Evolutionary conservation across 2,888 invertebrate genomes (phyloP).

Genomic region (Bibio marci): DNA sequence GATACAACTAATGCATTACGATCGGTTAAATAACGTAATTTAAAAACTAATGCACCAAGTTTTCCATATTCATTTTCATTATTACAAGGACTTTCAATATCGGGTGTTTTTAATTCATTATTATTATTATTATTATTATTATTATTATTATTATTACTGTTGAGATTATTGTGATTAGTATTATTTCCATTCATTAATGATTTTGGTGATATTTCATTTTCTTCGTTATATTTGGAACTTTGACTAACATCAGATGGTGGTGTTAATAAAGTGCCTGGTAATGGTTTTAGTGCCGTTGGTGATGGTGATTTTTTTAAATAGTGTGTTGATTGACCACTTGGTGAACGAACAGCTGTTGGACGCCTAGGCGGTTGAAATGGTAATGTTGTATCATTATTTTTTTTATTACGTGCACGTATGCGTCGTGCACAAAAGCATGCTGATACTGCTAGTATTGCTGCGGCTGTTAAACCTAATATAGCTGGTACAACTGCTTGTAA

Average conservation of each 20-base stretch:
- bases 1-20: conserved; percentile 84
- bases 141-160: neutral
- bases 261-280: conserved; percentile 13
- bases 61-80: conserved; percentile 37
- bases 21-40: conserved; percentile 75
- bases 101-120: conserved; percentile 13
- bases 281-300: conserved; percentile 49
- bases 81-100: conserved; percentile 14
- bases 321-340: conserved; percentile 59
- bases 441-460: conserved; percentile 25
- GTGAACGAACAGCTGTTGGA: conserved; percentile 57
- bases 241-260: conserved; percentile 5
- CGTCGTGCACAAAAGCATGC: conserved; percentile 27
- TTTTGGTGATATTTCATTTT: conserved; percentile 23
- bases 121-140: conserved; percentile 2
- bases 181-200: conserved; percentile 3
- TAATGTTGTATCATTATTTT: conserved; percentile 20
- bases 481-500: conserved; percentile 27
- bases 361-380: conserved; percentile 29
- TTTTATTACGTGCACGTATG: conserved; percentile 23
- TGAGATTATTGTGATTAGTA: neutral
- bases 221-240: conserved; percentile 21
- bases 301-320: conserved; percentile 88
- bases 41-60: conserved; percentile 79
- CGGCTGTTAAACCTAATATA: conserved; percentile 26